These are phyloP conservation scores for Hypena proboscidalis DNA, from an alignment of 2,888 invertebrate species.

Conservation along the genomic window DNA sequence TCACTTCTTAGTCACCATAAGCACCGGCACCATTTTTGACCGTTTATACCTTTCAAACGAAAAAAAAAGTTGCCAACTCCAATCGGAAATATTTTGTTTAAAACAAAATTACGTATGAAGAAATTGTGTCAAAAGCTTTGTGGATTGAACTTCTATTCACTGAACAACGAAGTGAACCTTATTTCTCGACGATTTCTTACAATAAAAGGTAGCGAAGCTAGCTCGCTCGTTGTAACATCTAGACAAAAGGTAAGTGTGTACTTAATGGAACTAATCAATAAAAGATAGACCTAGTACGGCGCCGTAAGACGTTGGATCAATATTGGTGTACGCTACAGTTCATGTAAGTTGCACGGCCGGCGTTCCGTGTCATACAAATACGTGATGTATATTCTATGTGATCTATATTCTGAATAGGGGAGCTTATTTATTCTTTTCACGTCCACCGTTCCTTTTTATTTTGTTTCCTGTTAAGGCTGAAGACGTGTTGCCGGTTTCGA, in stretches of 20 bases:
- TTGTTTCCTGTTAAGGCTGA: background rate
- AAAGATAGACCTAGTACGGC: constrained; percentile 28
- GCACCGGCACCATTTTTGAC: too few species aligned
- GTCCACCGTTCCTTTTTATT: constrained; percentile 1
- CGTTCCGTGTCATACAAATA: constrained; percentile 10
- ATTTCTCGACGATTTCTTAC: too few species aligned
- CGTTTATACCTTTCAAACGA: too few species aligned
- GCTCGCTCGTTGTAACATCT: constrained; percentile 2
- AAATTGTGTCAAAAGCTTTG: too few species aligned
- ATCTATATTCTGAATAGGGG: background rate
- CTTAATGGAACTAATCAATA: constrained; percentile 41
- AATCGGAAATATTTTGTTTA: too few species aligned
- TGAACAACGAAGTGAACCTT: too few species aligned
- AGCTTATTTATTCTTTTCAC: constrained; percentile 4
- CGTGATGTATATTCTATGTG: constrained; percentile 15
- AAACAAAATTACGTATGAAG: too few species aligned
- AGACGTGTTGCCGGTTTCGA: too few species aligned
- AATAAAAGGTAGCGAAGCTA: too few species aligned
- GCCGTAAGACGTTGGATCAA: constrained; percentile 61
- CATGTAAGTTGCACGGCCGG: constrained; percentile 25
- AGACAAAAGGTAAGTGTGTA: constrained; percentile 19
- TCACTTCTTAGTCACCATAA: too few species aligned
- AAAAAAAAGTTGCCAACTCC: too few species aligned
- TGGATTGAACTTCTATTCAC: too few species aligned
- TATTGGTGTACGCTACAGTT: constrained; percentile 46